Percentiles rank a stretch among this genome's conserved stretches.
These are phyloP conservation scores for Gymnoscopelus microlampas DNA, from an alignment of 2,797 vertebrate genomes.

Conservation along the genomic window DNA sequence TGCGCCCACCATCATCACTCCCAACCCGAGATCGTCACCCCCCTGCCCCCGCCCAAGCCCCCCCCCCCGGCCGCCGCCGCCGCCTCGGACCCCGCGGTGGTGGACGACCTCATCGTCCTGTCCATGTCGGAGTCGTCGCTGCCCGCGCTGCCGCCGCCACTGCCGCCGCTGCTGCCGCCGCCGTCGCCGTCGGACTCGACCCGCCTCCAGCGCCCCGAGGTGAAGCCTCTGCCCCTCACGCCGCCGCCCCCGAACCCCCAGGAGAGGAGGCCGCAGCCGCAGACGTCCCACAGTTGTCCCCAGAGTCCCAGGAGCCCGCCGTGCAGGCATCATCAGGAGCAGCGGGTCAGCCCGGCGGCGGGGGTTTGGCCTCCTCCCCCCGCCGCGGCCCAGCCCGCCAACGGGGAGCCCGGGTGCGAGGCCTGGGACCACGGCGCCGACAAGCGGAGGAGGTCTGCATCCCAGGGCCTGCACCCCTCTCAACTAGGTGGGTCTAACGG, in stretches of 20 bases:
- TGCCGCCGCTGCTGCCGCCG: slow-evolving; percentile 42
- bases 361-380: slow-evolving; percentile 31
- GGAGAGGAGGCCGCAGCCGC: slow-evolving; percentile 55
- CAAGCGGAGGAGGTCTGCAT: slow-evolving; percentile 72
- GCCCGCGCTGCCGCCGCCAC: slow-evolving; percentile 35
- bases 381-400: slow-evolving; percentile 31
- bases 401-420: slow-evolving; percentile 60
- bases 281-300: slow-evolving; percentile 49
- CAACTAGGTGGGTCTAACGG: slow-evolving; percentile 74
- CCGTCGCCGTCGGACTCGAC: slow-evolving; percentile 65
- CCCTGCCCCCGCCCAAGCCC: slow-evolving; percentile 33
- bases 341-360: slow-evolving; percentile 43
- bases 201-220: slow-evolving; percentile 55
- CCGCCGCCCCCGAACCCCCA: slow-evolving; percentile 73
- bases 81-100: slow-evolving; percentile 50
- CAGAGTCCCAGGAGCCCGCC: slow-evolving; percentile 47
- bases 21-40: slow-evolving; percentile 60
- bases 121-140: slow-evolving; percentile 59
- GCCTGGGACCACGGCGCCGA: slow-evolving; percentile 56
- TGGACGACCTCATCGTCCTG: slow-evolving; percentile 77
- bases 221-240: slow-evolving; percentile 64
- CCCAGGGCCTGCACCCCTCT: slow-evolving; percentile 70
- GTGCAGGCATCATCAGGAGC: slow-evolving; percentile 14
- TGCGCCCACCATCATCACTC: slow-evolving; percentile 42
- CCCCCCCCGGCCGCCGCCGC: neutral